Percentiles rank a stretch among this genome's conserved stretches.
These are phyloP conservation scores for Gallirallus australis DNA, from an alignment of 2,797 vertebrate genomes.

Conservation along the genomic window DNA sequence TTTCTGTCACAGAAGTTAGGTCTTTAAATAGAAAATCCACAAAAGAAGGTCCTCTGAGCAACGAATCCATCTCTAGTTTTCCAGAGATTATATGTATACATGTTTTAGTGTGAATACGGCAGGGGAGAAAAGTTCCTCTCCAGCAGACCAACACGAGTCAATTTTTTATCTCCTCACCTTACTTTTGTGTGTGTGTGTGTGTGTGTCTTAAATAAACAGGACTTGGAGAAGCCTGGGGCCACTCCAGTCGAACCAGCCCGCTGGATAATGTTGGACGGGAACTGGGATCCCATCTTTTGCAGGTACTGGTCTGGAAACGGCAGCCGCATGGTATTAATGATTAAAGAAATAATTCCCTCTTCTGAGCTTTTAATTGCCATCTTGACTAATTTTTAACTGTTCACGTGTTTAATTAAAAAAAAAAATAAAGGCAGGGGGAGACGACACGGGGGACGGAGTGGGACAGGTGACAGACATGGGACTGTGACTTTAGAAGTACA, in stretches of 20 bases:
- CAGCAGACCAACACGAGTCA: neutral
- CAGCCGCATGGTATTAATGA: slow-evolving; percentile 55
- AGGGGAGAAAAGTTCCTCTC: fast-evolving
- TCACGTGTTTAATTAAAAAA: neutral
- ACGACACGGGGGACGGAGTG: too few species aligned
- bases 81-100: neutral
- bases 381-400: slow-evolving; percentile 65
- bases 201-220: slow-evolving; percentile 80
- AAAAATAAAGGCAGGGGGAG: neutral
- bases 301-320: slow-evolving; percentile 82
- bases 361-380: slow-evolving; percentile 49
- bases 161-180: neutral
- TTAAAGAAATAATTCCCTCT: slow-evolving; percentile 53
- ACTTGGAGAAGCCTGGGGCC: slow-evolving; percentile 96
- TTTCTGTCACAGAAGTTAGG: neutral
- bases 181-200: neutral
- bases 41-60: neutral
- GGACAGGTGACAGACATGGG: neutral
- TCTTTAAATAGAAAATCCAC: neutral
- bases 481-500: neutral
- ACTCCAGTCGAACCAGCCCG: slow-evolving; percentile 88
- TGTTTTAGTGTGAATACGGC: neutral
- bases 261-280: slow-evolving; percentile 93
- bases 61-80: neutral
- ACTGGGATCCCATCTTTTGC: slow-evolving; percentile 93